Conservation (phyloP, 1,140 invertebrate genomes). For the Drosophila suzukii region DNA sequence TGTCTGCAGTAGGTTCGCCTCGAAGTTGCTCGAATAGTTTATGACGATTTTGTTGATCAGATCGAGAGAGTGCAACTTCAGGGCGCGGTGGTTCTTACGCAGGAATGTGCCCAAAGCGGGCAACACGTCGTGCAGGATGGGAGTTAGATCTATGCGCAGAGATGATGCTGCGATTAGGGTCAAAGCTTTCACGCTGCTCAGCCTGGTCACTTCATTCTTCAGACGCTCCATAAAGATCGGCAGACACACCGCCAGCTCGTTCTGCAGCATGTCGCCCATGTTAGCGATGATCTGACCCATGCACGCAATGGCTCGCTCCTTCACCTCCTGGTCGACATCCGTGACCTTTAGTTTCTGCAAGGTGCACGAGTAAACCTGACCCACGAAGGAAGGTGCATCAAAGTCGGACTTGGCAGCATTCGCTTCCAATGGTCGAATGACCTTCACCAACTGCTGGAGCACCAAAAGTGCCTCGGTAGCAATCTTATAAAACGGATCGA, state of each 20-base stretch:
- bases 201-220: slow-evolving; percentile 97
- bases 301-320: slow-evolving; percentile 98
- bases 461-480: slow-evolving; percentile 97
- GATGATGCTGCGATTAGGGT: slow-evolving; percentile 97
- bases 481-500: slow-evolving; percentile 99
- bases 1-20: slow-evolving; percentile 90
- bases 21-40: slow-evolving; percentile 91
- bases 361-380: slow-evolving; percentile 93
- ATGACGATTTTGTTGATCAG: slow-evolving; percentile 95
- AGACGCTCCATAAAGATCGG: slow-evolving; percentile 97
- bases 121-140: slow-evolving; percentile 94
- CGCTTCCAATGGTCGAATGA: slow-evolving; percentile 93
- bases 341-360: slow-evolving; percentile 95
- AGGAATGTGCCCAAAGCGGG: slow-evolving; percentile 97
- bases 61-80: slow-evolving; percentile 96
- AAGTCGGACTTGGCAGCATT: slow-evolving; percentile 85
- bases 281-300: slow-evolving; percentile 98
- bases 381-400: slow-evolving; percentile 92
- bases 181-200: slow-evolving; percentile 98
- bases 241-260: slow-evolving; percentile 92
- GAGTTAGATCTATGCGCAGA: slow-evolving; percentile 92
- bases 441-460: slow-evolving; percentile 96
- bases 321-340: slow-evolving; percentile 99
- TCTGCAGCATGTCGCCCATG: slow-evolving; percentile 91
- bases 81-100: slow-evolving; percentile 97